Evolutionary conservation across 1,140 invertebrate genomes (phyloP).

Genomic region (Drosophila triauraria): DNA sequence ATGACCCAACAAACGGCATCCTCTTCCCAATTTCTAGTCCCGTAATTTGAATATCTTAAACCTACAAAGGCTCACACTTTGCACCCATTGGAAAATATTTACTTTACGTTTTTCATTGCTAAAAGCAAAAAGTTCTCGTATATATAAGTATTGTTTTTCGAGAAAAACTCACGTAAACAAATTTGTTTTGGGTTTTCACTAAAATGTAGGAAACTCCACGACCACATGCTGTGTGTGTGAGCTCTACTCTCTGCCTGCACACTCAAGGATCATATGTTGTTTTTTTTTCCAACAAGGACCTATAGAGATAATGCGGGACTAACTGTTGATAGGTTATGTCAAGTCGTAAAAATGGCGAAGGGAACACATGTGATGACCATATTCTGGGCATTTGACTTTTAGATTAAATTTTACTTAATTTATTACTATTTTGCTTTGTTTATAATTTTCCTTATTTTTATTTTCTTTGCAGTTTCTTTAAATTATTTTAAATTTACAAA

Average conservation of each 20-base stretch:
- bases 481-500: slow-evolving; percentile 15
- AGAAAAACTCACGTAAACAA: slow-evolving; percentile 70
- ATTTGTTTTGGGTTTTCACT: slow-evolving; percentile 68
- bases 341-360: slow-evolving; percentile 25
- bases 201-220: slow-evolving; percentile 26
- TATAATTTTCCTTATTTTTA: slow-evolving; percentile 4
- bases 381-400: background rate
- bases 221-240: slow-evolving; percentile 64
- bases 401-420: background rate
- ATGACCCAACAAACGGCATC: slow-evolving; percentile 8
- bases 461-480: slow-evolving; percentile 57
- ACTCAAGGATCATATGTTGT: slow-evolving; percentile 53
- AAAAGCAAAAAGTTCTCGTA: slow-evolving; percentile 49
- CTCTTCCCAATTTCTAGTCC: slow-evolving; percentile 1
- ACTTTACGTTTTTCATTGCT: slow-evolving; percentile 44
- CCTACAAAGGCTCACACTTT: slow-evolving; percentile 18
- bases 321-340: slow-evolving; percentile 48
- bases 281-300: slow-evolving; percentile 25
- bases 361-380: slow-evolving; percentile 47
- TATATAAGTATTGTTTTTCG: slow-evolving; percentile 27
- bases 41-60: slow-evolving; percentile 66
- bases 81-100: slow-evolving; percentile 53
- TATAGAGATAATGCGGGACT: slow-evolving; percentile 28
- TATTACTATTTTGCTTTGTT: slow-evolving; percentile 6
- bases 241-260: background rate